Evolutionary conservation across 2,888 invertebrate species (phyloP), one percentile per base, ranked within the genome.

Genomic region (Furcula furcula): DNA sequence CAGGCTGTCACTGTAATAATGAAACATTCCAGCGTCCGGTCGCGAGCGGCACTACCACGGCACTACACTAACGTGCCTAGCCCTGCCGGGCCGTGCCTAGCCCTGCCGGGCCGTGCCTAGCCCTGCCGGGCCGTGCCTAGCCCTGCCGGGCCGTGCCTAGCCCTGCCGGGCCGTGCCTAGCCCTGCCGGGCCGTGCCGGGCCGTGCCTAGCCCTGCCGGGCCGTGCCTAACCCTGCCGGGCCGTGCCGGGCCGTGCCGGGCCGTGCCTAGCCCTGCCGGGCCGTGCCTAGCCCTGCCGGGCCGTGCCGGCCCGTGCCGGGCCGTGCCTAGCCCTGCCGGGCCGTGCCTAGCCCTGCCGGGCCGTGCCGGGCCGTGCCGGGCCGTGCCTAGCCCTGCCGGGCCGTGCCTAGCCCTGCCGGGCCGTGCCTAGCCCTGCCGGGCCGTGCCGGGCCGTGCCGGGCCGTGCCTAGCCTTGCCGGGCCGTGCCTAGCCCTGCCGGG

Each of bases 181-280:
- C 42, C 57, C 46, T 71, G 58, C 82, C 51, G 79, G 72, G 68
- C 78, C 47, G 60, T 45, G 59, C 76, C 80, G 77, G 62, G 67
- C 49, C 55, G 62, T 31, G 29, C n/a, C n/a, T n/a, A n/a, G n/a
- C n/a, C n/a, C n/a, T n/a, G n/a, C n/a, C n/a, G n/a, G n/a, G n/a
- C n/a, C n/a, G n/a, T n/a, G n/a, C n/a, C n/a, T n/a, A n/a, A n/a
- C 18, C 31, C 30, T 34, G 22, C 10, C 10, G 33, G 29, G 22
- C 6, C n/a, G 16, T 7, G 7, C n/a, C 41, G 10, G 25, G 31
- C 14, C 27, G n/a, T n/a, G n/a, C n/a, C n/a, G n/a, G 29, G 29
- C 18, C 31, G 29, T 34, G 22, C 10, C 10, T 31, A 27, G 22
- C 6, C n/a, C 14, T 7, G 7, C n/a, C 41, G 10, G 25, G 31